A percentile compares a stretch with the other conserved stretches of the same genome.
Conservation (phyloP, 2,888 invertebrate genomes). For the Pyrgus malvae region DNA sequence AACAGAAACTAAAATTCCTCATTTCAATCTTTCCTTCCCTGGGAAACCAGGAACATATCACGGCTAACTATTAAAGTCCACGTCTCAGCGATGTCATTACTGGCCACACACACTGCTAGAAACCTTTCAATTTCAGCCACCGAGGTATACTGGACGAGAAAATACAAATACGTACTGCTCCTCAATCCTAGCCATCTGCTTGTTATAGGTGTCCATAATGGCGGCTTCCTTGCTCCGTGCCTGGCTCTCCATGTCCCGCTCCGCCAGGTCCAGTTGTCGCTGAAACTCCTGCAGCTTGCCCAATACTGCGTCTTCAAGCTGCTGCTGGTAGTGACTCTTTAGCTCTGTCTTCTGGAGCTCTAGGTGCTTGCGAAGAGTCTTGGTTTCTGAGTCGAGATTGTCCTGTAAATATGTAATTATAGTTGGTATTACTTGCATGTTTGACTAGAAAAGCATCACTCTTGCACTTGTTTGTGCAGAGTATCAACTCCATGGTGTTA, state of each 20-base stretch:
- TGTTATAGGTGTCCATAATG: constrained; percentile 86
- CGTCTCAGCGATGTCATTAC: no score
- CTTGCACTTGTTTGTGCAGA: no score
- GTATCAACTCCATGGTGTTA: no score
- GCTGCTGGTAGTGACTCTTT: constrained; percentile 89
- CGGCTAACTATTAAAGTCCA: no score
- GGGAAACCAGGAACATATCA: no score
- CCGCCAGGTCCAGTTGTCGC: constrained; percentile 86
- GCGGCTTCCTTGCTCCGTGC: constrained; percentile 84
- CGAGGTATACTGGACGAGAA: no score
- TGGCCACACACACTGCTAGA: no score
- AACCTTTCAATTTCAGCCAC: no score
- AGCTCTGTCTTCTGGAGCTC: constrained; percentile 86
- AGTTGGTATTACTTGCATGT: no score
- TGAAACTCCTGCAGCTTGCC: constrained; percentile 89
- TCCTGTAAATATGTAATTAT: constrained; percentile 49
- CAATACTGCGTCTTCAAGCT: constrained; percentile 89
- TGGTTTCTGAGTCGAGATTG: constrained; percentile 77
- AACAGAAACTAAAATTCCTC: no score
- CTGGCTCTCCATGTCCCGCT: constrained; percentile 84
- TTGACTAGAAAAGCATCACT: no score
- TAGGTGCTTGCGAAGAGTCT: constrained; percentile 73
- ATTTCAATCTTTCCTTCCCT: no score
- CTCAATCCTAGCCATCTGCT: constrained; percentile 86
- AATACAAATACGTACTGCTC: constrained; percentile 53